phyloP scores from a whole-genome alignment of 2,113 vertebrate genomes.

The Puffinus mauretanicus region DNA sequence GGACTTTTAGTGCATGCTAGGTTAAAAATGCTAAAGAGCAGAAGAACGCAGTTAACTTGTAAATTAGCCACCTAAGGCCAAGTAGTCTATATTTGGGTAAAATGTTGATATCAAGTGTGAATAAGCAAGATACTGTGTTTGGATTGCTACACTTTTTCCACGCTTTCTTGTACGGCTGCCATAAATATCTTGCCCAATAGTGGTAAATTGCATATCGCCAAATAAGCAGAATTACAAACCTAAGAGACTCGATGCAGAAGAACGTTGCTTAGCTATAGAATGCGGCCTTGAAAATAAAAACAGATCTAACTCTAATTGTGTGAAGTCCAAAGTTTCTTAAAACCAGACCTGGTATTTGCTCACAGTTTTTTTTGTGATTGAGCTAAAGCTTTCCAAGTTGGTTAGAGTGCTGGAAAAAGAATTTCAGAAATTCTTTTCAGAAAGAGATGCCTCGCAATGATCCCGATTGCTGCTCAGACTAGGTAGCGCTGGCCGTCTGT shows the following conservation, averaged over 20 bases:
- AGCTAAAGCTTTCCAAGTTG: neutral
- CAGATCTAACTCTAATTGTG: neutral
- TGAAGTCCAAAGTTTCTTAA: neutral
- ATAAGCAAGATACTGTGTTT: neutral
- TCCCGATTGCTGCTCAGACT: neutral
- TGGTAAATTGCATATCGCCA: fast-evolving
- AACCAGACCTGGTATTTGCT: neutral
- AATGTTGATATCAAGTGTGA: neutral
- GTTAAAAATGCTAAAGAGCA: neutral
- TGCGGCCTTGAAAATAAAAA: neutral
- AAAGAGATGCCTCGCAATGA: neutral
- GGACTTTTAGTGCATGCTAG: fast-evolving
- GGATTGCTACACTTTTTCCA: neutral
- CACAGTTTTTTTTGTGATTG: neutral
- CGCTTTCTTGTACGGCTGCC: neutral
- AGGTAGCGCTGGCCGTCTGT: neutral
- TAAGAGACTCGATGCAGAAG: fast-evolving
- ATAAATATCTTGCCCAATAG: neutral
- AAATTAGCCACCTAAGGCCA: neutral
- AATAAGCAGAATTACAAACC: fast-evolving
- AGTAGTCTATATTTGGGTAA: neutral
- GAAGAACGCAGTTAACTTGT: neutral
- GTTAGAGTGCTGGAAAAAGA: neutral
- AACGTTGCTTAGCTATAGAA: neutral
- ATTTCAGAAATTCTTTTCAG: neutral